Evolutionary conservation across 2,888 invertebrate species (phyloP).

Genomic region (Oxycera nigricornis): DNA sequence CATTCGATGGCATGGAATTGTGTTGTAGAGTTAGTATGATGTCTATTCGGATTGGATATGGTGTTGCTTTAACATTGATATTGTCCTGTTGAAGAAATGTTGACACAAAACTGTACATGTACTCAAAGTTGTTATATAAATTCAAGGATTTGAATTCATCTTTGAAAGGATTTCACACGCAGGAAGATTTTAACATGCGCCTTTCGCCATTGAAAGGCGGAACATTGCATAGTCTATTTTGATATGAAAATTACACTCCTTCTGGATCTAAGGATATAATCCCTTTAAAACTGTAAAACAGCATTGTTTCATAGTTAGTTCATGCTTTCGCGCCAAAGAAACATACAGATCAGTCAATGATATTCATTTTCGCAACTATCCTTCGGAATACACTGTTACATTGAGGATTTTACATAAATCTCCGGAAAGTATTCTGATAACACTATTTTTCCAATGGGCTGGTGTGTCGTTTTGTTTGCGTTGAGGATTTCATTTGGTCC

Average conservation of each 20-base stretch:
- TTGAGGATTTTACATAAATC: constrained; percentile 1
- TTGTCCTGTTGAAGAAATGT: background rate
- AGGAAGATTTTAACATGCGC: too few relatives aligned
- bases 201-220: background rate
- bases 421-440: background rate
- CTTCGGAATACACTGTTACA: constrained; percentile 15
- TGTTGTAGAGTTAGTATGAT: too few relatives aligned
- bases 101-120: background rate
- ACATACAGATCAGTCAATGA: too few relatives aligned
- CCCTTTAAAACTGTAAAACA: background rate
- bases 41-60: too few relatives aligned
- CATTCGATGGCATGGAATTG: background rate
- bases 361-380: too few relatives aligned
- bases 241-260: background rate
- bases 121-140: constrained; percentile 5
- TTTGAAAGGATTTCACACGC: background rate
- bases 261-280: background rate
- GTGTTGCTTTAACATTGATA: too few relatives aligned
- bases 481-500: background rate
- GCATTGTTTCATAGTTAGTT: background rate
- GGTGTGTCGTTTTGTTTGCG: background rate
- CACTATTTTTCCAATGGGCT: background rate
- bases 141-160: constrained; percentile 9
- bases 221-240: constrained; percentile 3
- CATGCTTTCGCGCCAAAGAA: background rate